Base-by-base conservation (phyloP, 2,113 vertebrate genomes). In the Potamarius usumacintae region DNA sequence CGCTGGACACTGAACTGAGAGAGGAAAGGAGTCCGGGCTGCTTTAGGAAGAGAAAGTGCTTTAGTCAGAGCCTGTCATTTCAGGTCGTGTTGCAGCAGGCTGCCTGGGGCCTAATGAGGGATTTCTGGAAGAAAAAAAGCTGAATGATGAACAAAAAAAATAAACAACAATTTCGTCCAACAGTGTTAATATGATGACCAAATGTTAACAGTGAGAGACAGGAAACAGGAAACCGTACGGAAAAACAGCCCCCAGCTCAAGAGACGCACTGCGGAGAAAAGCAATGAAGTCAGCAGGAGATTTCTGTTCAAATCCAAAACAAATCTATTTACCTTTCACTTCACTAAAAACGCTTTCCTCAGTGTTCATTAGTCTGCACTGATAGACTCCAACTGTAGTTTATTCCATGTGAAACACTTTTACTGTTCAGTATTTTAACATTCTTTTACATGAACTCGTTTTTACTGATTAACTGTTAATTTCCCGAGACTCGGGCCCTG, bases 21-120 rank as follows among this genome's bases (percentile, higher is more conserved):
- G 18, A 62, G n/a, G 50, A 55, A 55, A 55, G 42, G 52, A 81
- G 77, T 79, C 34, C 14, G n/a, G 82, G 25, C 62, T 83, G 62
- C 15, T 27, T 10, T 84, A 81, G 82, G 62, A 82, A 4, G 20
- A 74, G 71, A 74, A 48, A 74, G 67, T 4, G 14, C 71, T 74
- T 52, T 25, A 52, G 48, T 52, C 48, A 50, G 74, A 77, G 74
- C 42, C 74, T 60, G 20, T 58, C 30, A 9, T 81, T 67, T 34
- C 65, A 42, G 58, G 48, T 82, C 76, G 15, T 84, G 85, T 86
- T 57, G 55, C 58, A 67, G 81, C 84, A 84, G 76, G 67, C 50
- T 62, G 82, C 72, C 27, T 74, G 65, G 42, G 63, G 85, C 85
- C 62, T 69, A 34, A 83, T 55, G 48, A 57, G 62, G 84, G 88